Evolutionary conservation across 2,797 vertebrate species (phyloP).

Genomic region (Alca torda): DNA sequence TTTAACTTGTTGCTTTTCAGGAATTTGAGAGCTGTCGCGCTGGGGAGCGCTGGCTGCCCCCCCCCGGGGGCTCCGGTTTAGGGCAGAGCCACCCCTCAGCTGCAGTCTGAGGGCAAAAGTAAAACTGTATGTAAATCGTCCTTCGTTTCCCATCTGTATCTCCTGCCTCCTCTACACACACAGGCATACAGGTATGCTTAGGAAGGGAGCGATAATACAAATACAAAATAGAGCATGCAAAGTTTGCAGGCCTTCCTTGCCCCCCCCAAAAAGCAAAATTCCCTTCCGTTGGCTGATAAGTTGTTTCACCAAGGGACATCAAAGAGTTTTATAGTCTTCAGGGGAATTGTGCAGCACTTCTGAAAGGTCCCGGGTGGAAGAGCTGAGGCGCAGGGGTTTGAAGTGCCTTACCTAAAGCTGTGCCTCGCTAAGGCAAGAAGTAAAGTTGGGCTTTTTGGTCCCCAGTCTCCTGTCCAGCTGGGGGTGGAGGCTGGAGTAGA

Average conservation of each 20-base stretch:
- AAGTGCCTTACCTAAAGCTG: neutral
- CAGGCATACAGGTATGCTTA: accelerated
- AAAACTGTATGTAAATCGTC: neutral
- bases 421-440: neutral
- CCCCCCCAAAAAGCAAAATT: neutral
- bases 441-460: neutral
- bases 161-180: neutral
- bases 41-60: neutral
- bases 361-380: neutral
- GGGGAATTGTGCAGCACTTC: neutral
- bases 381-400: neutral
- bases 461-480: neutral
- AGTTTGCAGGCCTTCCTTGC: neutral
- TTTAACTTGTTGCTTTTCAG: neutral
- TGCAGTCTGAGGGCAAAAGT: neutral
- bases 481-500: neutral
- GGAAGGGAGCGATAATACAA: neutral
- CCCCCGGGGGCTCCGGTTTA: neutral
- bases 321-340: neutral
- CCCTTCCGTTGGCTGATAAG: neutral
- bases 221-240: neutral
- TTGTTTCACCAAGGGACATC: neutral
- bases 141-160: neutral
- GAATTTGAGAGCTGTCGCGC: neutral
- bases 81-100: neutral